phyloP scores from a whole-genome alignment of 2,113 vertebrate species.

The Burhinus oedicnemus region DNA sequence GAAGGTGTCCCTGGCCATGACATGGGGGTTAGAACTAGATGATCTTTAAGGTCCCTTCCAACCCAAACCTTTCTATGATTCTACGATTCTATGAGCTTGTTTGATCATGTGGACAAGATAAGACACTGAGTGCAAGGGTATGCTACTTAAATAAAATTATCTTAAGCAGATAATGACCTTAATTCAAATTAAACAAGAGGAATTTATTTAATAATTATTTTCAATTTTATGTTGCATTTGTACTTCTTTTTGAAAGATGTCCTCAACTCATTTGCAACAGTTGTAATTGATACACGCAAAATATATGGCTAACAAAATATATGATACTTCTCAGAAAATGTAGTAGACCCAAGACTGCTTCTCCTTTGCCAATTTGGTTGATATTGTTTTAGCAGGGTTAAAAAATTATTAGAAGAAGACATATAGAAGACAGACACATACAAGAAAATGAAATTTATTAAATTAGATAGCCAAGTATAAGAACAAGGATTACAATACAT shows the following conservation, averaged over 20 bases:
- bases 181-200: not conserved
- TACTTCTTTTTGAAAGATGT: not conserved
- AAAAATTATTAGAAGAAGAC: not conserved
- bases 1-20: too few species aligned
- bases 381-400: not conserved
- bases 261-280: not conserved
- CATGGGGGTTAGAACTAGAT: too few species aligned
- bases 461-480: not conserved
- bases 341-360: accelerated
- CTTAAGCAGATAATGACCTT: not conserved
- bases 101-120: not conserved
- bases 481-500: not conserved
- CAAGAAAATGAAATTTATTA: not conserved
- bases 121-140: not conserved
- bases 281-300: not conserved
- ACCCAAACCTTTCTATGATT: too few species aligned
- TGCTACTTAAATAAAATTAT: not conserved
- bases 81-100: not conserved
- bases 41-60: too few species aligned
- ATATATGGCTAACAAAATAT: not conserved
- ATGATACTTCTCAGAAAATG: not conserved
- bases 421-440: not conserved
- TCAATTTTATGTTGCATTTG: not conserved
- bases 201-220: not conserved
- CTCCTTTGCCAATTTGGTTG: not conserved